Base-by-base conservation (phyloP, 2,888 invertebrate genomes). In the Lacanobia oleracea region DNA sequence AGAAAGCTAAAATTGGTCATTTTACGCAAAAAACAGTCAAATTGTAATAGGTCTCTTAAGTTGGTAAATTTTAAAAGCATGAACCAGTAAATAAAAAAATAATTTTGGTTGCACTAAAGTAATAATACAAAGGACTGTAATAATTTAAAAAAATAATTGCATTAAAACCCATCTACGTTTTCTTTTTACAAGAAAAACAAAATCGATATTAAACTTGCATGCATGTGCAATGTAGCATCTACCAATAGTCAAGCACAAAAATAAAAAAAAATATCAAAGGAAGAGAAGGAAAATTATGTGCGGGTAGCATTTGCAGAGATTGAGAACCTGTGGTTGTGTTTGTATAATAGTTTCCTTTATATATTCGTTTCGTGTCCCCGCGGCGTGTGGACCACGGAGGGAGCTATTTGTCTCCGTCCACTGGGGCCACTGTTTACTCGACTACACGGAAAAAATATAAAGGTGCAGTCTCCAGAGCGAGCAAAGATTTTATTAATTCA, bases 331-430 rank as follows among this genome's bases (percentile, higher is more conserved):
- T 70, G 65, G 56, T 61, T 56, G 59, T 66, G 59, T 66, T 54
- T 56, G 53, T 70, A n/a, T 56, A 66, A 62, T 53, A 70, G 66
- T 77, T 60, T 51, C 61, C 53, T 67, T 61, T 56, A 65, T 21
- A 74, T 69, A 69, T 72, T 77, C 56, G 51, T 74, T 59, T 33
- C 4, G n/a, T 67, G 64, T 64, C 57, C 56, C 66, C 45, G 33
- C 56, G 48, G 56, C 43, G 45, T 61, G 56, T 40, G 48, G 59
- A 43, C 73, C 73, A 59, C 57, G 54, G n/a, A 1, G 59, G 54
- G n/a, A 1, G 59, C 60, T 66, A 81, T 83, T 72, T 79, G 27
- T 82, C 84, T 74, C 51, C 48, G 43, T 67, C 74, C 51, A 53
- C 43, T 43, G 61, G 21, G 40, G 27, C 45, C 27, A 53, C 57